Conservation (phyloP, 2,888 invertebrate species). For the Gandaritis pyraliata region DNA sequence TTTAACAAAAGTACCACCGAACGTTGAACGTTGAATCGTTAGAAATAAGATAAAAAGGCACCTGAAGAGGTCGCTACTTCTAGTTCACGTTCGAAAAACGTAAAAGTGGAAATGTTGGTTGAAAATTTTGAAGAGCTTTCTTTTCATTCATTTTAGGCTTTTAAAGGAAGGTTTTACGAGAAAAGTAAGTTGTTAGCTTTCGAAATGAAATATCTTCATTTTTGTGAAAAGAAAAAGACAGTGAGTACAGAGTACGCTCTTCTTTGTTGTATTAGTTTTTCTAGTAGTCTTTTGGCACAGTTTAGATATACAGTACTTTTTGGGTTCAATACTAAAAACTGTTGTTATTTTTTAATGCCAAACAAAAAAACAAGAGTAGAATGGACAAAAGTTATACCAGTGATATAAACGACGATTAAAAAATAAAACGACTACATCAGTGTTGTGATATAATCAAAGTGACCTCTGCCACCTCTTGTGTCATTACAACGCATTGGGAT, state of each 20-base stretch:
- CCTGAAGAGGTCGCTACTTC: slow-evolving; percentile 27
- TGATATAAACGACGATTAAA: too few species aligned
- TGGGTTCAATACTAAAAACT: too few species aligned
- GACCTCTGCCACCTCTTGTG: slow-evolving; percentile 43
- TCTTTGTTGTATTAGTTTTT: too few species aligned
- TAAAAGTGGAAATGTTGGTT: slow-evolving; percentile 7
- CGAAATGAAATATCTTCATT: not conserved
- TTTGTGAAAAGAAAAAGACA: not conserved
- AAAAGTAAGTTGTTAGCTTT: not conserved
- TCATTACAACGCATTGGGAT: slow-evolving; percentile 54
- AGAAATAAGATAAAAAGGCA: slow-evolving; percentile 36
- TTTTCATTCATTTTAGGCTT: slow-evolving; percentile 5
- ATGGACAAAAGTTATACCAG: not conserved
- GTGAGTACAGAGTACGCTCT: too few species aligned
- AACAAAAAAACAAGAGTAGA: too few species aligned
- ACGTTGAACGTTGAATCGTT: slow-evolving; percentile 22
- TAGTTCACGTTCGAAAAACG: slow-evolving; percentile 22
- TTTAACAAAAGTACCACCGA: slow-evolving; percentile 28
- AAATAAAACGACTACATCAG: slow-evolving; percentile 15
- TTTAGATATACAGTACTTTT: too few species aligned
- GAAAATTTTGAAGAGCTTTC: slow-evolving; percentile 2
- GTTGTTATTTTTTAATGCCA: too few species aligned
- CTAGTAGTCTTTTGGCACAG: too few species aligned
- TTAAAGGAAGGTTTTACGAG: not conserved
- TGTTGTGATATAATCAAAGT: slow-evolving; percentile 47